A percentile compares a stretch with the other conserved stretches of the same genome.
These are phyloP conservation scores for Aleiodes sp. DNA, from an alignment of 1,140 invertebrate species.

Conservation along the genomic window DNA sequence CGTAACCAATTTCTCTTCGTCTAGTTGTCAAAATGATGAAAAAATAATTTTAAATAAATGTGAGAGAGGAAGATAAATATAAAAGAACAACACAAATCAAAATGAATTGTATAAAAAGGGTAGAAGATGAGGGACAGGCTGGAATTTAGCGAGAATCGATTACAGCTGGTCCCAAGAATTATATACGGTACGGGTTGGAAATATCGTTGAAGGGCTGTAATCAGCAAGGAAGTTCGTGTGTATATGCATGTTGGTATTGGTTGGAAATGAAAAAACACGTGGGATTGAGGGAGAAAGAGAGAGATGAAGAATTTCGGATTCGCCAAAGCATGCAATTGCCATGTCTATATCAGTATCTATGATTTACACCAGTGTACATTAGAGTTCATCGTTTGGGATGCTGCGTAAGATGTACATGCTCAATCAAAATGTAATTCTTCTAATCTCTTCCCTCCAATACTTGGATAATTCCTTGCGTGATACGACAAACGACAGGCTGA, in stretches of 20 bases:
- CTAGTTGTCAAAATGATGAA: neutral
- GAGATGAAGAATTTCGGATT: neutral
- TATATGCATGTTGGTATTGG: neutral
- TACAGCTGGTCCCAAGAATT: slow-evolving; percentile 23
- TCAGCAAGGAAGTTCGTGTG: slow-evolving; percentile 4
- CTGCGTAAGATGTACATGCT: too few species aligned
- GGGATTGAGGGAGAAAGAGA: neutral
- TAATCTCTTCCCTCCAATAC: too few species aligned
- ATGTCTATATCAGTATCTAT: slow-evolving; percentile 11
- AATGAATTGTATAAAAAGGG: neutral
- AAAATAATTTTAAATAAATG: neutral
- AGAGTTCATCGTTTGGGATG: neutral
- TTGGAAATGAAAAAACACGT: neutral
- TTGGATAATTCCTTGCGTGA: too few species aligned
- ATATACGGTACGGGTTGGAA: slow-evolving; percentile 22
- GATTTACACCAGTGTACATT: slow-evolving; percentile 13
- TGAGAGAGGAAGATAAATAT: neutral
- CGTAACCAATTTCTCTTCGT: too few species aligned
- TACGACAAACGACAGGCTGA: too few species aligned
- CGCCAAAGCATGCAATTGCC: neutral
- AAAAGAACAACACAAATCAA: neutral
- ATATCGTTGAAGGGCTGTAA: slow-evolving; percentile 14
- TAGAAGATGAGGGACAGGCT: neutral
- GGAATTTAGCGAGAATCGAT: slow-evolving; percentile 31
- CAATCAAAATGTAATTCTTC: neutral